Evolutionary conservation across 2,888 invertebrate genomes (phyloP), one percentile per base, ranked within the genome.

Genomic region (Lithophane ornitopus): DNA sequence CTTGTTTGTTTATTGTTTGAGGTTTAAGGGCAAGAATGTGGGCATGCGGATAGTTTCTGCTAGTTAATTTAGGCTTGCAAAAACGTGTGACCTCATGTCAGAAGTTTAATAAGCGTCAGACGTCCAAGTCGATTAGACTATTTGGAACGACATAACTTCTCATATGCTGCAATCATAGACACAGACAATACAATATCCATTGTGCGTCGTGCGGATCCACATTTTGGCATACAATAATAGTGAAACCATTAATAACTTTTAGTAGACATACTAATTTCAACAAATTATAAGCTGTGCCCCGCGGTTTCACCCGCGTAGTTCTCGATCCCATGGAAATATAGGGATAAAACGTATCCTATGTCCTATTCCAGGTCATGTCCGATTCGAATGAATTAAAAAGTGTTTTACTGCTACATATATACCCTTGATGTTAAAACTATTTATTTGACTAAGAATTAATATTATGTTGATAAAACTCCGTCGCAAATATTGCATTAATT

Each of bases 1-100:
- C 3, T 44, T 70, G n/a, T n/a, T 69, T 54, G 11, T 77, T 46
- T 41, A 62, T 3, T 22, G 9, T 74, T 41, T 41, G 6, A 39
- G 6, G 12, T 49, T 49, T 52, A 34, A 12, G 39, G 11, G 26
- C 2, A n/a, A n/a, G 7, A 28, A 14, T 11, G 16, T 52, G 2
- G 26, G 4, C 11, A 11, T 54, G 34, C 26, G 3, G 9, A 56
- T 26, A 41, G 56, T 56, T 41, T 11, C 26, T 26, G 3, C 7
- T 34, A 70, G 70, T 63, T 52, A 26, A 52, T 56, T 56, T 54
- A 22, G n/a, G 12, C 26, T 52, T n/a, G 26, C 26, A 54, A 26
- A 56, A 63, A 12, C 28, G 1, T 39, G 14, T 28, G 16, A 14
- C 22, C 6, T 41, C 39, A 34, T 70, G 41, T 19, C n/a, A 22